Percentiles rank a stretch among this genome's conserved stretches.
Evolutionary conservation across 2,113 vertebrate species (phyloP).

Genomic region (Brachyistius frenatus): DNA sequence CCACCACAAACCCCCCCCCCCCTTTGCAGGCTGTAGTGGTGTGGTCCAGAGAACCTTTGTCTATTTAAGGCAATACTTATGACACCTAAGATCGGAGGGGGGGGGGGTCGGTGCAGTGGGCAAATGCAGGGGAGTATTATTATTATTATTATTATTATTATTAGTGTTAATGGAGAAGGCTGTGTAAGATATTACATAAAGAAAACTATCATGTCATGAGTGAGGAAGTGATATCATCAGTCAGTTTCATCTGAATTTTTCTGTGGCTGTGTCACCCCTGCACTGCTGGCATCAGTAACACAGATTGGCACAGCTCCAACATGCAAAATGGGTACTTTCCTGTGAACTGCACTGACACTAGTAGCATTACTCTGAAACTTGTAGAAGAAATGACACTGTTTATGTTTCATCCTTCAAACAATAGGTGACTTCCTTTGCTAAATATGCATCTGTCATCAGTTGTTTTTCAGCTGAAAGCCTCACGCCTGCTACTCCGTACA

Average conservation of each 20-base stretch:
- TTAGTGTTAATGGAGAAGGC: no score
- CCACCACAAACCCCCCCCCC: no score
- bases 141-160: background rate
- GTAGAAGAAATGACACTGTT: background rate
- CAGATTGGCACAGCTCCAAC: no score
- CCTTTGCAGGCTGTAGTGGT: background rate
- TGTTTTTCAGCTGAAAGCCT: no score
- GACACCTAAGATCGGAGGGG: conserved; percentile 20
- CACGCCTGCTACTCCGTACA: no score
- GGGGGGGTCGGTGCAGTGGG: background rate
- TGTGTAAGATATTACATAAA: no score
- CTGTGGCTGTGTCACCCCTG: no score
- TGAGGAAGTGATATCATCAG: conserved; percentile 10
- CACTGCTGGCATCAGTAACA: no score
- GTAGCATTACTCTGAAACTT: background rate
- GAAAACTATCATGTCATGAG: conserved; percentile 10
- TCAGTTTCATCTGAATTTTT: no score
- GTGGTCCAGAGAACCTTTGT: conserved; percentile 34
- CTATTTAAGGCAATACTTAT: conserved; percentile 54
- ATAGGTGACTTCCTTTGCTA: no score
- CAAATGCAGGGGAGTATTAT: conserved; percentile 14
- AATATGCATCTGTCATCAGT: no score
- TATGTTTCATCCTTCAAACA: no score
- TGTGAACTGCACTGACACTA: conserved; percentile 18
- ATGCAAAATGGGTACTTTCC: background rate